Evolutionary conservation across 2,113 vertebrate genomes (phyloP).

Genomic region (Myrmecobius fasciatus): DNA sequence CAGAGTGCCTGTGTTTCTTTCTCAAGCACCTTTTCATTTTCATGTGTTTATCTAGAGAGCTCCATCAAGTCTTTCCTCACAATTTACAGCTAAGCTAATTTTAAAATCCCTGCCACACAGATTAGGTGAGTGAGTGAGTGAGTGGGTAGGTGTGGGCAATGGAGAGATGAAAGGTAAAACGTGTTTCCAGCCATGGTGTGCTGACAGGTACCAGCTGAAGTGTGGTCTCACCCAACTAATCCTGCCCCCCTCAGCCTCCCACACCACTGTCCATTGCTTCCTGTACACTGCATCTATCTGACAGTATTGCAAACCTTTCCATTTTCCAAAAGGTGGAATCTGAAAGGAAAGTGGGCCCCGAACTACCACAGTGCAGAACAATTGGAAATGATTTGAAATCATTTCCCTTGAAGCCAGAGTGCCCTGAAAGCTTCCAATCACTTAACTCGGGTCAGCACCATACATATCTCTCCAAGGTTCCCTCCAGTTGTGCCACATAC

Average conservation of each 20-base stretch:
- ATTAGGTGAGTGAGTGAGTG: slow-evolving; percentile 26
- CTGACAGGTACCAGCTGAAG: background rate
- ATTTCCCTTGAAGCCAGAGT: slow-evolving; percentile 66
- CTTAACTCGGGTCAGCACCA: slow-evolving; percentile 40
- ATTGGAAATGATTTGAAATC: slow-evolving; percentile 73
- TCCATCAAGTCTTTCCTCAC: slow-evolving; percentile 12
- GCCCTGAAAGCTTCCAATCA: slow-evolving; percentile 61
- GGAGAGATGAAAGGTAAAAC: background rate
- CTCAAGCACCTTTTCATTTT: slow-evolving; percentile 33
- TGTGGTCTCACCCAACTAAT: slow-evolving; percentile 20
- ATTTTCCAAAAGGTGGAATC: slow-evolving; percentile 54
- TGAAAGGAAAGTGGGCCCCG: slow-evolving; percentile 62
- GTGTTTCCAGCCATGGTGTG: background rate
- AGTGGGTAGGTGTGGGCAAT: background rate
- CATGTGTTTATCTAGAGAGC: background rate
- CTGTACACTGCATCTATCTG: slow-evolving; percentile 46
- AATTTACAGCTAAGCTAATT: background rate
- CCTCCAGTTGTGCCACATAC: background rate
- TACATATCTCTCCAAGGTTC: slow-evolving; percentile 17
- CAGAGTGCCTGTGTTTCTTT: slow-evolving; percentile 16
- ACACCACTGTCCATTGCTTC: background rate
- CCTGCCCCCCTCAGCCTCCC: background rate
- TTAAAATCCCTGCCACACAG: slow-evolving; percentile 31
- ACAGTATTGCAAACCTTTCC: slow-evolving; percentile 47
- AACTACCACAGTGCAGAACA: slow-evolving; percentile 47